Conservation (phyloP, 2,113 vertebrate species). For the Epinephelus fuscoguttatus region DNA sequence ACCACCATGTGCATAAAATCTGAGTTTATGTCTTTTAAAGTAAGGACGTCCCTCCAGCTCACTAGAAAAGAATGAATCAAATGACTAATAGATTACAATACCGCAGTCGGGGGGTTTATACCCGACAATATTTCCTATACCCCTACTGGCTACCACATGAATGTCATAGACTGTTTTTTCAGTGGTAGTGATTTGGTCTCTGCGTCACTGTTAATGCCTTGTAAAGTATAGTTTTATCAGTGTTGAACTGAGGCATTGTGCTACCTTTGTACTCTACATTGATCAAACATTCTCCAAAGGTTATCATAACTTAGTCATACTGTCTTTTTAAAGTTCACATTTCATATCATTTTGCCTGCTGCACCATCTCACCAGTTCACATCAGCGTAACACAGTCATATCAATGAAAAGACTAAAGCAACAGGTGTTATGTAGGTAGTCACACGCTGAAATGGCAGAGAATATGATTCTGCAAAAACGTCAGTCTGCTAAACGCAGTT, state of each 20-base stretch:
- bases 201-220: background rate
- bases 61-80: too few species aligned
- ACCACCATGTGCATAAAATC: too few species aligned
- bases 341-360: background rate
- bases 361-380: background rate
- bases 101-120: too few species aligned
- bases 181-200: background rate
- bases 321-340: background rate
- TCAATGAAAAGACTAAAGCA: background rate
- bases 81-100: too few species aligned
- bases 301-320: slow-evolving; percentile 2
- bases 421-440: background rate
- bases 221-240: background rate
- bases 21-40: too few species aligned
- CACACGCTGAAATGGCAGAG: background rate
- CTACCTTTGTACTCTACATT: background rate
- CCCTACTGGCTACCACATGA: background rate
- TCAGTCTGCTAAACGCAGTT: background rate
- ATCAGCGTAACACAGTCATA: background rate
- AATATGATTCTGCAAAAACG: background rate
- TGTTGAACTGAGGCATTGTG: background rate
- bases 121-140: too few species aligned
- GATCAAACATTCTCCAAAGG: slow-evolving; percentile 18
- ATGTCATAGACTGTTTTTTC: background rate
- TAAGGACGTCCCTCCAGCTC: too few species aligned